Base-by-base conservation (phyloP, 1,140 invertebrate species). In the Bombyx mandarina region DNA sequence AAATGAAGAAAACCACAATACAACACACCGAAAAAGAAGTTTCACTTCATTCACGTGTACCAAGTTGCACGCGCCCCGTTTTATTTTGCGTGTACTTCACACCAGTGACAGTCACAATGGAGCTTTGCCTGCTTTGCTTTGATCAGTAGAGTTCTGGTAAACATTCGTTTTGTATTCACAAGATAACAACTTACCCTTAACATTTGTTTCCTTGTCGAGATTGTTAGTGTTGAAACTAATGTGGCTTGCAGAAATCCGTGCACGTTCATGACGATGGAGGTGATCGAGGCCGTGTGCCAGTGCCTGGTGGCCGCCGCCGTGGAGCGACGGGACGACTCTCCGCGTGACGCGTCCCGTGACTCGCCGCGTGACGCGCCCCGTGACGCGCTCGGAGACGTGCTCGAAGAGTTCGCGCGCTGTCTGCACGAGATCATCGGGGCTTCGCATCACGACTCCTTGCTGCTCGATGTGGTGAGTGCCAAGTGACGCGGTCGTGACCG, bases 391-490 rank as follows among this genome's bases (percentile, higher is more conserved):
- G 93, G 92, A 65, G 90, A 95, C 69, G 94, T 99, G 61, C 91
- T 99, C 51, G 94, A 98, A 81, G 98, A 99, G 85, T 98, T 99
- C 88, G 96, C 97, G 9, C 91, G 95, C 60, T 99, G 98, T 84
- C 90, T 99, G 45, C 92, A 94, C 63, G 94, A 98, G 85, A 98
- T 99, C 57, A 98, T 99, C 62, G 92, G 95, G 58, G 81, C 84
- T 43, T 71, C 82, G 49, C 82, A 82, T 55, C 75, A 82, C 45
- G 54, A 71, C 54, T 66, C 67, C 22, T 22, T 60, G 2, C 18
- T 67, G 18, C 52, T 63, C 7, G 73, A 73, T 43, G 67, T 76
- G 65, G 75, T 75, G 44, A 52, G 56, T 51, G 8, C 45, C 45
- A 12, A 1, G 45, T 10, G 45, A 47, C 1, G 8, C 45, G 45